These are phyloP conservation scores for Chaenocephalus aceratus DNA, from an alignment of 2,113 vertebrate species.

Conservation along the genomic window DNA sequence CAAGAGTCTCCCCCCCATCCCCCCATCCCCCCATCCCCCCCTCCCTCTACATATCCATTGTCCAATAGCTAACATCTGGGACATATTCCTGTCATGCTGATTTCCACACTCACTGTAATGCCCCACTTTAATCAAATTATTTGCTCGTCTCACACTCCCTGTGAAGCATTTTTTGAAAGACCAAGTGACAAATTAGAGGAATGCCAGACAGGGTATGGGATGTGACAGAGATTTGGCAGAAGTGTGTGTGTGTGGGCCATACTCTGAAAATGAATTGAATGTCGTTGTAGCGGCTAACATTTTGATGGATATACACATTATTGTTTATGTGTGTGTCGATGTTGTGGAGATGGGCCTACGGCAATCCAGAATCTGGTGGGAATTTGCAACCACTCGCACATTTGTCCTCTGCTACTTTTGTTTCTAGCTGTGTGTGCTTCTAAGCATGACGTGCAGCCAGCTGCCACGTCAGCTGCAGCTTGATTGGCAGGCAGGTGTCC, in stretches of 20 bases:
- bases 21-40: too few species aligned
- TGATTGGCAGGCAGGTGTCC: constrained; percentile 5
- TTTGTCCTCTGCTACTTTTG: constrained; percentile 18
- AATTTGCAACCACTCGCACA: not conserved
- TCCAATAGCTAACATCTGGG: constrained; percentile 69
- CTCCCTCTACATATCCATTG: constrained; percentile 61
- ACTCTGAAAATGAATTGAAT: constrained; percentile 39
- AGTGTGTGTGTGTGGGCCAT: not conserved
- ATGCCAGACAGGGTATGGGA: constrained; percentile 39
- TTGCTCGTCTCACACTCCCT: constrained; percentile 46
- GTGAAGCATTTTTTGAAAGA: constrained; percentile 61
- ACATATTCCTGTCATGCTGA: constrained; percentile 62
- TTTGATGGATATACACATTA: constrained; percentile 21
- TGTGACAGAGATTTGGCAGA: constrained; percentile 45
- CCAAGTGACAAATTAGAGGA: constrained; percentile 66
- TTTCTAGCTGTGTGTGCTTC: constrained; percentile 1
- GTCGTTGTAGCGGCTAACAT: not conserved
- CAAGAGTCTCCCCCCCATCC: constrained; percentile 28
- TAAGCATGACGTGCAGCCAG: not conserved
- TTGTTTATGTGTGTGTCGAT: constrained; percentile 4
- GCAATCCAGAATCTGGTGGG: constrained; percentile 1
- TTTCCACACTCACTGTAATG: constrained; percentile 61
- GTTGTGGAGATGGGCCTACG: constrained; percentile 7
- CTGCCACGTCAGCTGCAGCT: not conserved
- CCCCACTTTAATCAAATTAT: constrained; percentile 64